phyloP scores from a whole-genome alignment of 1,140 invertebrate species.

The Caenorhabditis inopinata region DNA sequence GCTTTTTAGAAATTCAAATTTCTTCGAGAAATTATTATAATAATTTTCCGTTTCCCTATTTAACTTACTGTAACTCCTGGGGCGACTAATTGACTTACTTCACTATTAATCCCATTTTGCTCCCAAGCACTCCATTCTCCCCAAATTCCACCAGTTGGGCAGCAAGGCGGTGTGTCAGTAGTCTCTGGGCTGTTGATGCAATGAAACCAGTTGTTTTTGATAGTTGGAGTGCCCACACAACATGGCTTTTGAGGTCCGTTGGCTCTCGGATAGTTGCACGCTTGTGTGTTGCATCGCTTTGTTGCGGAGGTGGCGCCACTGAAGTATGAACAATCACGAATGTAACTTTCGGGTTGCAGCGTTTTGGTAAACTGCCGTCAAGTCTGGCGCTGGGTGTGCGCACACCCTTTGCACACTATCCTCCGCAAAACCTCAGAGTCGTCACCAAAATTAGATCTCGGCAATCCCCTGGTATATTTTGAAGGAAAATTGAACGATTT shows the following conservation, averaged over 20 bases:
- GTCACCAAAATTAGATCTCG: too few species aligned
- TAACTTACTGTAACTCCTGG: not conserved
- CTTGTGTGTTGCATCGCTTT: not conserved
- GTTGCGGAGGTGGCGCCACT: not conserved
- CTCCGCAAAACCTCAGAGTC: too few species aligned
- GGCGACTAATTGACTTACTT: not conserved
- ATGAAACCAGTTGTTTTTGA: not conserved
- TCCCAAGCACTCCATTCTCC: not conserved
- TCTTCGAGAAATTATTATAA: too few species aligned
- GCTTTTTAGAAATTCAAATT: too few species aligned
- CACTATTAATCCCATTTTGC: not conserved
- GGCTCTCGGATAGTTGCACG: not conserved
- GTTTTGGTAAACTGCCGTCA: too few species aligned
- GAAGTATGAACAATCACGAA: not conserved
- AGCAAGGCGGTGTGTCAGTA: not conserved
- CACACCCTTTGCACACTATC: too few species aligned
- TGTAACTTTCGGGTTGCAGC: too few species aligned
- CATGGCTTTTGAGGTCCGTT: not conserved
- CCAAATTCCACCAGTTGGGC: not conserved
- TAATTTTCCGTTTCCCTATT: not conserved
- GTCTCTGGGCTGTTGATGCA: too few species aligned
- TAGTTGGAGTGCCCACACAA: not conserved
- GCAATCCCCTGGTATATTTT: too few species aligned
- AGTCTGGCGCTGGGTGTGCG: too few species aligned
- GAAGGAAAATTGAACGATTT: too few species aligned